Evolutionary conservation across 2,888 invertebrate species (phyloP).

Genomic region (Acrobasis repandana): DNA sequence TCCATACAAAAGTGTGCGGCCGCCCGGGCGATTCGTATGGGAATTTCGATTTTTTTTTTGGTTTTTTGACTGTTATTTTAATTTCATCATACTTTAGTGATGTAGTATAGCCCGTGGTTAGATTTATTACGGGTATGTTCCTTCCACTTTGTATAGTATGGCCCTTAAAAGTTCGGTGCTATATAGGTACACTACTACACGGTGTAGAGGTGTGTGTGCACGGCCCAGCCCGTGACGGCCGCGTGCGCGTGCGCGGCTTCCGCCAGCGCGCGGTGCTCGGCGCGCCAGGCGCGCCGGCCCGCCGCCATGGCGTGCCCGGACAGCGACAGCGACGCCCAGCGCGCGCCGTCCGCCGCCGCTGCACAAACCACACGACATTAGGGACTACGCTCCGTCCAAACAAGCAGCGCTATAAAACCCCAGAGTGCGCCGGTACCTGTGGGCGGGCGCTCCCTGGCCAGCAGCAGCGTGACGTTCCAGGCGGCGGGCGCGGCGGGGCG

Average conservation of each 20-base stretch:
- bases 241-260: constrained; percentile 81
- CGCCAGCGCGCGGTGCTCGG: constrained; percentile 84
- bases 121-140: no score
- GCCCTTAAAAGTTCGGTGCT: no score
- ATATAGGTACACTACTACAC: constrained; percentile 86
- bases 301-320: constrained; percentile 79
- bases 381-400: no score
- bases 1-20: no score
- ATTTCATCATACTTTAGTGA: no score
- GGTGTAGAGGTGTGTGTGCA: constrained; percentile 83
- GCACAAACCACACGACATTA: neutral
- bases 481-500: neutral
- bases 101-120: no score
- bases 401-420: no score
- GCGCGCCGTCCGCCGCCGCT: constrained; percentile 1
- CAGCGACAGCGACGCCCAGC: constrained; percentile 3
- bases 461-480: constrained; percentile 4
- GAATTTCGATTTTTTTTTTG: no score
- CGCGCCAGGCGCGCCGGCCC: constrained; percentile 87
- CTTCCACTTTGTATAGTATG: no score
- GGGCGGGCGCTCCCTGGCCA: neutral
- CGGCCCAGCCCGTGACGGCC: constrained; percentile 70
- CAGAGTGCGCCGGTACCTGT: no score
- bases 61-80: no score
- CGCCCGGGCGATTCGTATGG: no score